These are phyloP conservation scores for Abrostola tripartita DNA, from an alignment of 2,888 invertebrate genomes.

Conservation along the genomic window DNA sequence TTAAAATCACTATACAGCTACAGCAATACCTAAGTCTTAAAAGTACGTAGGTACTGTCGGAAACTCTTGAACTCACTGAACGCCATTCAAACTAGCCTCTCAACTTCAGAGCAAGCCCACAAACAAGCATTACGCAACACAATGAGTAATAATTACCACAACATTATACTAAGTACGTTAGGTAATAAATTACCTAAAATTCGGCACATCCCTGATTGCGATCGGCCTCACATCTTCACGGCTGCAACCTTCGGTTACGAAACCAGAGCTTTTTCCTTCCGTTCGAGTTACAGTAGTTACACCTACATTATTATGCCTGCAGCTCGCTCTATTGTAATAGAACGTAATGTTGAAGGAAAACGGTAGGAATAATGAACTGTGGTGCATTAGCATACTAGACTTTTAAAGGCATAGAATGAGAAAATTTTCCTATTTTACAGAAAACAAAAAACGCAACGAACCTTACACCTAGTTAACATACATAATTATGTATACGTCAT, in stretches of 20 bases:
- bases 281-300: slow-evolving; percentile 56
- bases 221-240: slow-evolving; percentile 68
- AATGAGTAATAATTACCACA: slow-evolving; percentile 36
- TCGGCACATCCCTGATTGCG: slow-evolving; percentile 58
- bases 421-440: slow-evolving; percentile 11
- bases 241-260: slow-evolving; percentile 69
- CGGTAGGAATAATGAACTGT: slow-evolving; percentile 26
- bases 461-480: neutral
- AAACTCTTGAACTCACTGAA: slow-evolving; percentile 23
- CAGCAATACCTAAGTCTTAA: neutral
- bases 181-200: slow-evolving; percentile 49
- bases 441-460: slow-evolving; percentile 9
- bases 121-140: slow-evolving; percentile 40
- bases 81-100: slow-evolving; percentile 13
- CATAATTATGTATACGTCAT: too few species aligned
- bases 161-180: slow-evolving; percentile 18
- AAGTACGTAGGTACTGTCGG: slow-evolving; percentile 17
- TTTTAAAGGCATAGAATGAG: slow-evolving; percentile 24
- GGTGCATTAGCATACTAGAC: slow-evolving; percentile 18
- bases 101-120: slow-evolving; percentile 20
- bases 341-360: slow-evolving; percentile 56
- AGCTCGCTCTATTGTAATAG: slow-evolving; percentile 53
- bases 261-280: slow-evolving; percentile 78
- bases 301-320: slow-evolving; percentile 49
- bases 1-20: neutral